phyloP scores from a whole-genome alignment of 2,113 vertebrate genomes.

The Elgaria multicarinata region DNA sequence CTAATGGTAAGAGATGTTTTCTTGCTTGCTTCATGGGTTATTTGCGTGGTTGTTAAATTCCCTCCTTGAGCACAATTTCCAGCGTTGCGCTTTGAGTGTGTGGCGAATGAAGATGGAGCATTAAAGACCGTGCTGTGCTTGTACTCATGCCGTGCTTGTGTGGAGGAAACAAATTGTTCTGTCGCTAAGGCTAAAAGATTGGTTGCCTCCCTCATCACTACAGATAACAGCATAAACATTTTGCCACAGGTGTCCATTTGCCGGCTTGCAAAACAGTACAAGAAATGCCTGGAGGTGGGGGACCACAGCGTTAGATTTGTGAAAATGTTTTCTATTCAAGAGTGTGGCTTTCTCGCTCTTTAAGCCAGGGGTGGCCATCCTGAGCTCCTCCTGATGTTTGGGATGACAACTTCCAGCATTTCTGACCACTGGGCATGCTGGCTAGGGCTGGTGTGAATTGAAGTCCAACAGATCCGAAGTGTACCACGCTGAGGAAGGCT shows the following conservation, averaged over 20 bases:
- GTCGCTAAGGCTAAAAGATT: background rate
- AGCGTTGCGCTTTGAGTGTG: background rate
- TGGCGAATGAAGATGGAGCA: background rate
- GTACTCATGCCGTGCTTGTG: background rate
- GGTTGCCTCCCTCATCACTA: background rate
- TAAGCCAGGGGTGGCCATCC: background rate
- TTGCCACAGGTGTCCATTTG: background rate
- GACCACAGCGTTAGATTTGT: background rate
- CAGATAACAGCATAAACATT: background rate
- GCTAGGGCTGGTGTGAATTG: no score
- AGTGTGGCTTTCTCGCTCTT: background rate
- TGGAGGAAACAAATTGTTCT: conserved; percentile 8
- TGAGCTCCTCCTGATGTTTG: no score
- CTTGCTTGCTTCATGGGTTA: no score
- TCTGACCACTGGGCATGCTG: no score
- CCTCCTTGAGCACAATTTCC: background rate
- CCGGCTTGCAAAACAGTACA: background rate
- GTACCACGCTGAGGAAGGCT: background rate
- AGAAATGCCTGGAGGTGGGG: background rate
- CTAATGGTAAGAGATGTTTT: background rate
- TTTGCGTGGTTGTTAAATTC: background rate
- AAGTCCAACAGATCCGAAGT: no score
- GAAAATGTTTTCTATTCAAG: no score
- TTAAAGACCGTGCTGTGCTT: background rate
- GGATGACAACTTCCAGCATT: no score